These are phyloP conservation scores for Donacobius atricapilla DNA, from an alignment of 2,113 vertebrate species.

Conservation along the genomic window DNA sequence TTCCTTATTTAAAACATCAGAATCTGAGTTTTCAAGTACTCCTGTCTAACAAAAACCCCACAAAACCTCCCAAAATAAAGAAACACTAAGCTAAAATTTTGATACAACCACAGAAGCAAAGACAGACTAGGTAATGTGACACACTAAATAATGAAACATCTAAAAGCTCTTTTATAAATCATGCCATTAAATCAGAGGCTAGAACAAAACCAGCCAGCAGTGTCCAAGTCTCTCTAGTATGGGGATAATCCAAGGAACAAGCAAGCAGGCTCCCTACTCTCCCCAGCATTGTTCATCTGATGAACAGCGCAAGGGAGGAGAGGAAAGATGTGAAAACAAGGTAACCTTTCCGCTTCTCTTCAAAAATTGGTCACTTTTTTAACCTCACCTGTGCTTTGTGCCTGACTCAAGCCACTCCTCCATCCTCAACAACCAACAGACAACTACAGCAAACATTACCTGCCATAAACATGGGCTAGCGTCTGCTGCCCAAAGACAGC, in stretches of 20 bases:
- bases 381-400: background rate
- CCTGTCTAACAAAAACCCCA: background rate
- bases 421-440: background rate
- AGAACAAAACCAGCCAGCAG: background rate
- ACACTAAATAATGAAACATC: background rate
- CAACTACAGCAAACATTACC: rapidly evolving
- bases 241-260: background rate
- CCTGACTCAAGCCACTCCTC: background rate
- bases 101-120: background rate
- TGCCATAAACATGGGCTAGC: background rate
- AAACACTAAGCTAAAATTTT: background rate
- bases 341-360: background rate
- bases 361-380: background rate
- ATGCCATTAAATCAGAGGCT: background rate
- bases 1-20: background rate
- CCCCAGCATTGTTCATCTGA: background rate
- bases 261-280: background rate
- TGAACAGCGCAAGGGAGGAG: background rate
- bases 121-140: background rate
- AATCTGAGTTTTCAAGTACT: background rate
- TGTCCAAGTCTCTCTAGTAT: background rate
- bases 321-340: background rate
- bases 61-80: background rate
- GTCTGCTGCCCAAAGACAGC: background rate
- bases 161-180: background rate